Evolutionary conservation across 2,113 vertebrate species (phyloP).

Genomic region (Triplophysa siluroides): DNA sequence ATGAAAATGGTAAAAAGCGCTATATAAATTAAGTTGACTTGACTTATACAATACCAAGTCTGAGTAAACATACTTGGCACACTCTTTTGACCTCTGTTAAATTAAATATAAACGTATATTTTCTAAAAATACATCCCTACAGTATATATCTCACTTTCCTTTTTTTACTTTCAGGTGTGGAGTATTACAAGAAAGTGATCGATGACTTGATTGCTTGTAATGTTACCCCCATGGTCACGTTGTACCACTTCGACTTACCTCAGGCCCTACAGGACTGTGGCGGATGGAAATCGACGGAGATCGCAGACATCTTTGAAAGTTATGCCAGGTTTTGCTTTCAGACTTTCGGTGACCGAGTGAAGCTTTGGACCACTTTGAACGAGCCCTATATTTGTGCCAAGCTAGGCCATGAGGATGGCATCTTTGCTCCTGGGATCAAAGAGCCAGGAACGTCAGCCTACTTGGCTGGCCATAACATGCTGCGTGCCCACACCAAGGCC

Average conservation of each 20-base stretch:
- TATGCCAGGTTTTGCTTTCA: slow-evolving; percentile 81
- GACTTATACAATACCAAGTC: no score
- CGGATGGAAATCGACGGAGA: slow-evolving; percentile 71
- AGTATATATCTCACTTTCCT: background rate
- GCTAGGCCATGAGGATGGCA: slow-evolving; percentile 65
- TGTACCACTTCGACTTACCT: slow-evolving; percentile 80
- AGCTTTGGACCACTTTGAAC: slow-evolving; percentile 83
- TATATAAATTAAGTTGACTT: no score
- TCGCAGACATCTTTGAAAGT: slow-evolving; percentile 69
- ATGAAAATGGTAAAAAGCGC: no score
- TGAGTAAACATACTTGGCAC: no score
- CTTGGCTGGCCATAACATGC: slow-evolving; percentile 74
- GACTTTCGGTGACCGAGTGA: slow-evolving; percentile 78
- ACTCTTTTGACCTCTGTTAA: no score
- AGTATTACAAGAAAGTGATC: slow-evolving; percentile 81
- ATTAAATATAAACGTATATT: background rate
- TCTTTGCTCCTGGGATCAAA: slow-evolving; percentile 69
- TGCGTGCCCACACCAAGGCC: slow-evolving; percentile 75
- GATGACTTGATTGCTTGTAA: slow-evolving; percentile 71
- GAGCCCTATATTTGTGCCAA: slow-evolving; percentile 72
- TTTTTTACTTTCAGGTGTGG: slow-evolving; percentile 64
- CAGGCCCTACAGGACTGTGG: slow-evolving; percentile 77
- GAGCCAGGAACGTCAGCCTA: slow-evolving; percentile 72
- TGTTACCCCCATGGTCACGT: slow-evolving; percentile 74
- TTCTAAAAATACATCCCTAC: background rate